These are phyloP conservation scores for Cyprinodon tularosa DNA, from an alignment of 2,113 vertebrate species.

Conservation along the genomic window DNA sequence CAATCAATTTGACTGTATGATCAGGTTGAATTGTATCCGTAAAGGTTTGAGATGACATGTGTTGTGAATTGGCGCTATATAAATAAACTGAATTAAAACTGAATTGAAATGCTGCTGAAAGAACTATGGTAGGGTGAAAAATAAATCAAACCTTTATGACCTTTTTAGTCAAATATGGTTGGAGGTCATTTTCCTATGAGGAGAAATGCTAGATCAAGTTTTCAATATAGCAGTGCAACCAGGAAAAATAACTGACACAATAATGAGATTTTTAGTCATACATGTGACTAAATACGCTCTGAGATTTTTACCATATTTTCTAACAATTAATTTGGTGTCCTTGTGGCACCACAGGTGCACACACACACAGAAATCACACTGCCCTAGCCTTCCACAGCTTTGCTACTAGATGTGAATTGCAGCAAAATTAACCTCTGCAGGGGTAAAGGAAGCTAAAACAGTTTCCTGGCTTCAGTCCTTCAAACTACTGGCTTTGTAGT, in stretches of 20 bases:
- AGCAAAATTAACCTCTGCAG: constrained; percentile 61
- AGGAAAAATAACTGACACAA: neutral
- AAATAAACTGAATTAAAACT: too few relatives aligned
- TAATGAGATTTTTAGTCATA: neutral
- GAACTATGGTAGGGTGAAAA: too few relatives aligned
- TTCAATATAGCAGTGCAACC: neutral
- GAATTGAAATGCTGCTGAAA: too few relatives aligned
- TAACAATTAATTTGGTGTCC: neutral
- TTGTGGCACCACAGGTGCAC: neutral
- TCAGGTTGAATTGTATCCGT: too few relatives aligned
- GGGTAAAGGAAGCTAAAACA: constrained; percentile 65
- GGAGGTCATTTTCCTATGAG: too few relatives aligned
- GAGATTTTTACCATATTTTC: neutral
- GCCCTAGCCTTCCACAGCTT: neutral
- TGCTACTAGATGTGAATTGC: constrained; percentile 49
- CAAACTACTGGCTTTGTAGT: constrained; percentile 73
- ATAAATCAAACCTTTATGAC: too few relatives aligned
- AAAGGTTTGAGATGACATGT: too few relatives aligned
- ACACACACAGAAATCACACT: neutral
- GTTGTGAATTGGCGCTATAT: too few relatives aligned
- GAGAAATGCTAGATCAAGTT: neutral
- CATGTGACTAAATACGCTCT: neutral
- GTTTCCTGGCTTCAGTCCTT: constrained; percentile 65
- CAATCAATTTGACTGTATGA: too few relatives aligned
- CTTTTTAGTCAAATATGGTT: too few relatives aligned